A percentile compares a stretch with the other conserved stretches of the same genome.
Evolutionary conservation across 2,113 vertebrate genomes (phyloP).

Genomic region (Hiodon tergisus): DNA sequence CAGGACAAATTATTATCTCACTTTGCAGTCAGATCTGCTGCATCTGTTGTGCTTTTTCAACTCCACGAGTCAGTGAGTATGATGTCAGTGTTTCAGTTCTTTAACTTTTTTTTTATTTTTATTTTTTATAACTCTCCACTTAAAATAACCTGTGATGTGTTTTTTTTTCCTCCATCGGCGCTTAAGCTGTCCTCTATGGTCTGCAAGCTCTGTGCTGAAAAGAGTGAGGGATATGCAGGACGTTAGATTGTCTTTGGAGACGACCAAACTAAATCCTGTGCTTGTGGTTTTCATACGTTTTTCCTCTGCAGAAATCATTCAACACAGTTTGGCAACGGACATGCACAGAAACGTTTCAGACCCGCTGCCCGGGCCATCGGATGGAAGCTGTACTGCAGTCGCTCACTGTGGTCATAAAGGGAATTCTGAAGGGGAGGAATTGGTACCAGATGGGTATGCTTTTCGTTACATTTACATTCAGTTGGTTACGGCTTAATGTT

Average conservation of each 20-base stretch:
- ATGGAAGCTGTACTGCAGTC: constrained; percentile 64
- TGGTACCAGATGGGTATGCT: constrained; percentile 48
- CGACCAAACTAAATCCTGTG: neutral
- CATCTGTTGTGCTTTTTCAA: constrained; percentile 62
- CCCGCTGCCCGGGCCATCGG: constrained; percentile 1
- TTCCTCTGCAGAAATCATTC: constrained; percentile 50
- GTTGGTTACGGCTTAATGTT: no score
- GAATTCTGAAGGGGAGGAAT: constrained; percentile 54
- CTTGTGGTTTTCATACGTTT: neutral
- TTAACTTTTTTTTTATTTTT: neutral
- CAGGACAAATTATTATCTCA: constrained; percentile 68
- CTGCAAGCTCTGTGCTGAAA: neutral
- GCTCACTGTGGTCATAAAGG: constrained; percentile 59
- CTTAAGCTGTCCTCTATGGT: neutral
- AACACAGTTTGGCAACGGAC: constrained; percentile 63
- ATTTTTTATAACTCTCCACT: neutral
- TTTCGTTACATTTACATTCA: no score
- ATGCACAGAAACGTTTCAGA: constrained; percentile 56
- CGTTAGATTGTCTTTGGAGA: neutral
- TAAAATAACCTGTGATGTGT: neutral
- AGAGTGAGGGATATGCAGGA: no score
- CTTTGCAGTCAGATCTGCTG: constrained; percentile 69
- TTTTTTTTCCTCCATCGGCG: neutral
- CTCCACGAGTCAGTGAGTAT: constrained; percentile 67
- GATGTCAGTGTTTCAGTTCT: neutral